These are phyloP conservation scores for Hemaris fuciformis DNA, from an alignment of 2,888 invertebrate genomes.

Conservation along the genomic window DNA sequence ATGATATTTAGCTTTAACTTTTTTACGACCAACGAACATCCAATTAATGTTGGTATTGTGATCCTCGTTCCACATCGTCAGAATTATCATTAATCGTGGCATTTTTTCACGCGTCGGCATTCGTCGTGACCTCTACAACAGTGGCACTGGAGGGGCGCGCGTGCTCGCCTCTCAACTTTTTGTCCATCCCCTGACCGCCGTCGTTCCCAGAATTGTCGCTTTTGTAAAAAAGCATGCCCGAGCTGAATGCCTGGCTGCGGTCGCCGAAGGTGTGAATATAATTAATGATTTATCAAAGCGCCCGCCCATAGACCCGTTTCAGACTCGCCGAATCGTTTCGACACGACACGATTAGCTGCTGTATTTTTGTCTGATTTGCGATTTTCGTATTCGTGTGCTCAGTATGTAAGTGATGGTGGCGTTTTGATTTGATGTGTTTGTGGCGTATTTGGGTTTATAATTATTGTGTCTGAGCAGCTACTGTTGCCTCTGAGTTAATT, in stretches of 20 bases:
- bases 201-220: slow-evolving; percentile 69
- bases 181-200: slow-evolving; percentile 49
- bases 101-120: slow-evolving; percentile 31
- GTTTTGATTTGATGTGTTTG: neutral
- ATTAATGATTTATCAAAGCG: slow-evolving; percentile 75
- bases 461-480: no score
- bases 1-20: neutral
- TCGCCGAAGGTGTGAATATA: slow-evolving; percentile 76
- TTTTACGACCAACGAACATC: neutral
- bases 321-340: slow-evolving; percentile 45
- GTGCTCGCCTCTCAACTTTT: slow-evolving; percentile 63
- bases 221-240: slow-evolving; percentile 42
- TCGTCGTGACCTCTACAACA: slow-evolving; percentile 50
- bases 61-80: neutral
- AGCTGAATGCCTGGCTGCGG: slow-evolving; percentile 44
- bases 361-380: neutral
- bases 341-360: slow-evolving; percentile 42
- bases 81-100: slow-evolving; percentile 6
- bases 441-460: neutral
- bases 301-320: slow-evolving; percentile 48
- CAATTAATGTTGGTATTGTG: neutral
- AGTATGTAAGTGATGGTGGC: neutral
- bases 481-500: no score
- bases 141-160: slow-evolving; percentile 50
- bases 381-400: neutral